A percentile compares a stretch with the other conserved stretches of the same genome.
Conservation (phyloP, 2,888 invertebrate species). For the Leptopilina myrica region DNA sequence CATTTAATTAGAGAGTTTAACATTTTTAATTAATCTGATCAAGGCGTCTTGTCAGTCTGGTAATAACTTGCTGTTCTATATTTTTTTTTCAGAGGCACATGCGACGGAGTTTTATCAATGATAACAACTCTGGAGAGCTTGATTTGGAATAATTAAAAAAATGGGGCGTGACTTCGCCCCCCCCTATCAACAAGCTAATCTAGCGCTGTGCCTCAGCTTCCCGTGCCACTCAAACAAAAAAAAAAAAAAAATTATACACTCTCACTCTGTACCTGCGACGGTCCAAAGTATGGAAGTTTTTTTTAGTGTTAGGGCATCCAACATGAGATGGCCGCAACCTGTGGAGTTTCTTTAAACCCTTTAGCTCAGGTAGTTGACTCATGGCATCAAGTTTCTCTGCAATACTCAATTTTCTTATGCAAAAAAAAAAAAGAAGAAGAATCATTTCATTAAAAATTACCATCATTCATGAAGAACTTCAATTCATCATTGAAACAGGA, state of each 20-base stretch:
- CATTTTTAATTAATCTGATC: constrained; percentile 45
- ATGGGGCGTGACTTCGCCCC: constrained; percentile 73
- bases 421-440: too few species aligned
- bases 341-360: constrained; percentile 48
- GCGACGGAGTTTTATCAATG: constrained; percentile 75
- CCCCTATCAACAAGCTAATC: constrained; percentile 70
- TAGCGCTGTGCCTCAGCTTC: constrained; percentile 75
- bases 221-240: constrained; percentile 71
- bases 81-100: constrained; percentile 77
- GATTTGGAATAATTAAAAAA: constrained; percentile 72
- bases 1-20: constrained; percentile 6
- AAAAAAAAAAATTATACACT: constrained; percentile 66
- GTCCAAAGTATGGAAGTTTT: constrained; percentile 75
- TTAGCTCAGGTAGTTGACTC: constrained; percentile 62
- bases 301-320: constrained; percentile 67
- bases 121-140: constrained; percentile 75
- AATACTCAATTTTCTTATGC: constrained; percentile 60
- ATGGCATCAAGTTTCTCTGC: constrained; percentile 64
- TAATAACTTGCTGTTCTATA: constrained; percentile 76
- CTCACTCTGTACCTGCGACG: constrained; percentile 75
- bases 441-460: too few species aligned
- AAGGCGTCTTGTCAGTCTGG: constrained; percentile 75
- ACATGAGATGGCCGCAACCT: constrained; percentile 59
- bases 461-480: too few species aligned
- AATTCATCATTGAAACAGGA: too few species aligned